Base-by-base conservation (phyloP, 1,140 invertebrate genomes). In the Mizuhopecten yessoensis region DNA sequence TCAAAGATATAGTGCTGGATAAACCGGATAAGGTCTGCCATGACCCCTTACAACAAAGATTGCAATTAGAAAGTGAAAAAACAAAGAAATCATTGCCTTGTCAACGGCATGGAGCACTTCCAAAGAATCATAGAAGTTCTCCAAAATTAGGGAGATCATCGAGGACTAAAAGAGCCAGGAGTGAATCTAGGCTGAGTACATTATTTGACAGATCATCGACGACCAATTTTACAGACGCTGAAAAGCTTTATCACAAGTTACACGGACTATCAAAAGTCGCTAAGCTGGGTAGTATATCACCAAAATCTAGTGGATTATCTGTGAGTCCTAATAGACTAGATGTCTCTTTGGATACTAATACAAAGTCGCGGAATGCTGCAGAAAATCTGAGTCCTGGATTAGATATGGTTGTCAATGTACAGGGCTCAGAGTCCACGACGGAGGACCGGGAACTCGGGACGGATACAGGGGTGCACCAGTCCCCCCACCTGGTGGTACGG, bases 231-330 rank as follows among this genome's bases (percentile, higher is more conserved):
- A 92, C 92, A 34, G 92, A 92, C 36, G 29, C 92, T 0, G 92
- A 92, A 88, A 92, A 92, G 75, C 89, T 92, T 36, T 89, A 89
- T 34, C 88, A 92, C 42, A 92, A 89, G 87, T 75, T 92, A 34
- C 86, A 86, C 34, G 87, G 89, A 17, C 86, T 75, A 13, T 87
- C 89, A 2, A 92, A 90, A 33, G 42, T 90, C 34, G 42, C 87
- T 34, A 45, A 87, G 33, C 90, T 87, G 57, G 57, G 57, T 75
- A 75, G 57, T 75, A 75, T 75, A 75, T 75, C 57, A n/a, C 34
- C 17, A 20, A 36, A 34, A n/a, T 87, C 86, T 36, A 87, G 34
- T 34, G 86, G 86, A 36, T 36, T 87, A 34, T 36, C 33, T 33
- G 86, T 87, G 9, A 87, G 5, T 34, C 86, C 34, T 7, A 87